Evolutionary conservation across 2,888 invertebrate species (phyloP), one percentile per base, ranked within the genome.

Genomic region (Apantesis nais): DNA sequence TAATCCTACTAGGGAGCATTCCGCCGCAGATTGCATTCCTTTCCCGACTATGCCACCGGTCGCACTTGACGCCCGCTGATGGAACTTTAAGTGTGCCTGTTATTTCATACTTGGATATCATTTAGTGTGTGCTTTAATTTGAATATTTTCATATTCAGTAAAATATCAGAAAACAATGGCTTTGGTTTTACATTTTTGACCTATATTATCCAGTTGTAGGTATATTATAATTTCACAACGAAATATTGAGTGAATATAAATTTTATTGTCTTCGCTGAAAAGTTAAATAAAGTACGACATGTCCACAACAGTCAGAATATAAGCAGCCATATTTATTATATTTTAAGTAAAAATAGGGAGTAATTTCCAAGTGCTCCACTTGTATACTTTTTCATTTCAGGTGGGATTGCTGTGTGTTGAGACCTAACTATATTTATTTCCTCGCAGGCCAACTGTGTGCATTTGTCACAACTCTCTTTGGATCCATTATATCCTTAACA

Each of bases 341-440:
- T n/a, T 48, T 16, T 48, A n/a, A 48, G 22, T 48, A 9, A 48
- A 48, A 48, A 48, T 0, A 58, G 29, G 12, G 8, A 1, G 9
- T 34, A 34, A n/a, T 12, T 19, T n/a, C 39, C 39, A 60, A 9
- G 16, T 61, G 31, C 31, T 34, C 1, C 14, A 63, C 25, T 8
- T 61, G 31, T 16, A 25, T 52, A 39, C 11, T 31, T 63, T 41
- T 55, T 25, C 9, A 41, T 91, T 96, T 73, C 88, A 97, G 97
- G 97, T 95, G 98, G 91, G 97, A 98, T 85, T 98, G 97, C 86
- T 99, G 99, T 90, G 96, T 99, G 76, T 97, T 98, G 19, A 96
- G 96, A 78, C 96, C 96, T 73, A 99, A 99, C 89, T 97, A 97
- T 80, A 95, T 96, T 67, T 97, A 97, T 90, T 99, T 97, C 87